Base-by-base conservation (phyloP, 2,113 vertebrate species). In the Hypomesus transpacificus region DNA sequence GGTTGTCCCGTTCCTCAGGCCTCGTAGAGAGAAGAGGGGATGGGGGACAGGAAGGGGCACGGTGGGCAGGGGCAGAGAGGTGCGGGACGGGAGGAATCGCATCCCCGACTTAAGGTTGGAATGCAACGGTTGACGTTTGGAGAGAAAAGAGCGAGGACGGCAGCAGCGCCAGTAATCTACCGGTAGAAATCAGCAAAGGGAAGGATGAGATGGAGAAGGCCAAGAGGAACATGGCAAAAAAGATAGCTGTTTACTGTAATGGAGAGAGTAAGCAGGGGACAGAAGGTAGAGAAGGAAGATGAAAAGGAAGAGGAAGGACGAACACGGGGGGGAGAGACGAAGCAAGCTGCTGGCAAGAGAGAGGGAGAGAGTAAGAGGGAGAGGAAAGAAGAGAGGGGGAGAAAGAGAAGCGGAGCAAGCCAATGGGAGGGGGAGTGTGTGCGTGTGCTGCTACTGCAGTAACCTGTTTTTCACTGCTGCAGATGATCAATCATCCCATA, bases 381-480 rank as follows among this genome's bases (percentile, higher is more conserved):
- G 61, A 24, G 13, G 2, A 46, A 39, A 56, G 22, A 9, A 51
- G 54, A 18, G 68, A 26, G 34, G 9, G 39, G 39, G 39, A 26
- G 69, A n/a, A 22, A 46, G 39, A 61, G 56, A 28, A 39, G 34
- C 1, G 0, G 34, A 69, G 61, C 68, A 66, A 78, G 61, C 61
- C 16, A 81, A 78, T 79, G 68, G 26, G 64, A 78, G 60, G n/a
- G 60, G 14, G 52, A 66, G 73, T 67, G 52, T 64, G 60, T 74
- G 75, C 64, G 69, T 69, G 77, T 74, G 70, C 79, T 84, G 80
- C 79, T 84, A 78, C 82, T 86, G 84, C 84, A 86, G 84, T 86
- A 86, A 84, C 82, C 84, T 86, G 81, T 82, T 86, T 83, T 86
- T 82, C 69, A 69, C 73, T 84, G 82, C 85, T 84, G 85, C 84